phyloP scores from a whole-genome alignment of 2,113 vertebrate genomes.

The Puffinus mauretanicus region DNA sequence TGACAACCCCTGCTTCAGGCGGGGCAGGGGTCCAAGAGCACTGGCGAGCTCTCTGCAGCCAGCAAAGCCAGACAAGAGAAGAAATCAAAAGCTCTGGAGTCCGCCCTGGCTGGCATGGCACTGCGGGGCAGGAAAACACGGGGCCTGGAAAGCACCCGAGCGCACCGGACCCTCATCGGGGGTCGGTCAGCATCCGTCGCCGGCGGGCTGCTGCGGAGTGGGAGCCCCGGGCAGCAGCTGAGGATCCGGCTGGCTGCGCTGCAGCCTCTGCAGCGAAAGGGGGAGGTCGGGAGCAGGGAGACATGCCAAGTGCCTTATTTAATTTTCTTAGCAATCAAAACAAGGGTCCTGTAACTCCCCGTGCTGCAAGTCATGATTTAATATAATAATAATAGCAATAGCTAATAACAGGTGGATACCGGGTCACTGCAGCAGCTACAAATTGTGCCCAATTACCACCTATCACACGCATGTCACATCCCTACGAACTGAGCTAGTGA shows the following conservation, averaged over 20 bases:
- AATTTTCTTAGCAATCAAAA: background rate
- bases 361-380: background rate
- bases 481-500: fast-evolving
- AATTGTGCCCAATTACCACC: background rate
- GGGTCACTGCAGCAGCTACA: background rate
- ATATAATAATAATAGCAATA: background rate
- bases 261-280: background rate
- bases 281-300: background rate
- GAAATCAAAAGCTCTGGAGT: background rate
- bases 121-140: background rate
- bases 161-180: fast-evolving
- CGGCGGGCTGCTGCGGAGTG: background rate
- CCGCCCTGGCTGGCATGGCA: background rate
- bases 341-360: background rate
- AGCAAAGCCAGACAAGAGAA: background rate
- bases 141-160: background rate
- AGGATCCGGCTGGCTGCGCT: background rate
- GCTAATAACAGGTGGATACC: background rate
- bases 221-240: background rate
- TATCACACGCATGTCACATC: background rate
- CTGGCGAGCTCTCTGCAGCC: background rate
- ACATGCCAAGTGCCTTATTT: background rate
- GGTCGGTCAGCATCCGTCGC: background rate
- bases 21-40: background rate
- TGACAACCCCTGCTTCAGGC: background rate